Evolutionary conservation across 2,113 vertebrate species (phyloP).

Genomic region (Petroica traversi): DNA sequence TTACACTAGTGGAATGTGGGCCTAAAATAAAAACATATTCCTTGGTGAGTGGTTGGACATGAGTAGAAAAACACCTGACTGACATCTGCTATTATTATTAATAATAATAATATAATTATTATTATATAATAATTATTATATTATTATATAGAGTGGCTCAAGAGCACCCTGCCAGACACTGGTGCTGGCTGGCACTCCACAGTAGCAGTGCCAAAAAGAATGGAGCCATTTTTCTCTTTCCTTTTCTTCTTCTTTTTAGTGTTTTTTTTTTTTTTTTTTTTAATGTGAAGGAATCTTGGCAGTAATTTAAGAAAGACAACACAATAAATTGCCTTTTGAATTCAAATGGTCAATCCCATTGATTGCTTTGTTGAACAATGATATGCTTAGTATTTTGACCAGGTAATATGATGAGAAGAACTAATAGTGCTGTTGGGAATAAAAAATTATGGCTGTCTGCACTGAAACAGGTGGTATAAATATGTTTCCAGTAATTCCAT

Average conservation of each 20-base stretch:
- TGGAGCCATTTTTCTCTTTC: background rate
- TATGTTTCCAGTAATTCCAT: slow-evolving; percentile 35
- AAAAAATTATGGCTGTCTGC: background rate
- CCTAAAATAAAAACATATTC: background rate
- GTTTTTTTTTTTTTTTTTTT: background rate
- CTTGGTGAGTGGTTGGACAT: background rate
- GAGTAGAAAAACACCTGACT: slow-evolving; percentile 6
- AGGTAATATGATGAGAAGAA: background rate
- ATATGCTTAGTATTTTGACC: background rate
- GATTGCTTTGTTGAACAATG: background rate
- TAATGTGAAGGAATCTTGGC: background rate
- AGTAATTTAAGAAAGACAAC: background rate
- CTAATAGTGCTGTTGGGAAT: background rate
- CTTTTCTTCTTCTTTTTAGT: background rate
- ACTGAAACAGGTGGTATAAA: slow-evolving; percentile 24
- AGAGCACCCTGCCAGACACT: slow-evolving; percentile 1
- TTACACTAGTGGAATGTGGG: background rate
- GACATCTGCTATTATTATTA: background rate
- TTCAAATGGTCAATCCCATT: background rate
- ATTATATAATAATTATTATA: too few species aligned
- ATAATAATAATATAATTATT: too few species aligned
- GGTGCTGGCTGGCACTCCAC: background rate
- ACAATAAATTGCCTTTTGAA: background rate
- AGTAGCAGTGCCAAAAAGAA: background rate
- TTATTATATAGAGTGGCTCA: too few species aligned